A percentile compares a stretch with the other conserved stretches of the same genome.
phyloP scores from a whole-genome alignment of 2,797 vertebrate genomes.

The Urosaurus nigricauda region DNA sequence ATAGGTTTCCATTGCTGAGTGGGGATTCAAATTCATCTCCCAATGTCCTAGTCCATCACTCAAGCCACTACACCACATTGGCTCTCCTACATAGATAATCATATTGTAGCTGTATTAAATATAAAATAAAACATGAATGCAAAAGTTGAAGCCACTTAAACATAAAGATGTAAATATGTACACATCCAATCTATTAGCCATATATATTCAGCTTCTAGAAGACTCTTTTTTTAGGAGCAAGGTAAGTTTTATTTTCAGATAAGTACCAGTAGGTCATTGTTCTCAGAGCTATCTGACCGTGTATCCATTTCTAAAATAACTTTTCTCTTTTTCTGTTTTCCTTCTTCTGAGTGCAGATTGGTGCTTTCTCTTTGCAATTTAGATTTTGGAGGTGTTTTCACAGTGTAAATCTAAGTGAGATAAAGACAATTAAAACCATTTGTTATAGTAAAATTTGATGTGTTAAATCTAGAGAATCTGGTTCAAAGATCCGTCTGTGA shows the following conservation, averaged over 20 bases:
- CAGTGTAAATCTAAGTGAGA: conserved; percentile 84
- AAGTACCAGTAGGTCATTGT: conserved; percentile 87
- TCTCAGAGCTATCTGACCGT: conserved; percentile 92
- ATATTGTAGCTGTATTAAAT: not conserved
- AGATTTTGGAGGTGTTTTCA: conserved; percentile 86
- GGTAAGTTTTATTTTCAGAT: conserved; percentile 6
- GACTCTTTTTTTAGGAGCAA: not conserved
- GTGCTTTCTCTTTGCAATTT: conserved; percentile 71
- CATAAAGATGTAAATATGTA: not conserved
- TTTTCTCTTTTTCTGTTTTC: conserved; percentile 80
- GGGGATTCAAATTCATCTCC: no score
- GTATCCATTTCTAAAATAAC: conserved; percentile 84
- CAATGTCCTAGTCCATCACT: no score
- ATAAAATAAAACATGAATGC: not conserved
- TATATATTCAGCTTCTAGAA: not conserved
- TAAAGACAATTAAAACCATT: conserved; percentile 42
- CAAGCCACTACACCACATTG: no score
- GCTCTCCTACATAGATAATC: no score
- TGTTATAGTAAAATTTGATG: not conserved
- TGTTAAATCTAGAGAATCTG: not conserved
- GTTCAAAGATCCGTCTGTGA: not conserved
- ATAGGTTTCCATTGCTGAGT: no score
- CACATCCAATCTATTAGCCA: not conserved
- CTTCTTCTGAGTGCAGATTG: conserved; percentile 59
- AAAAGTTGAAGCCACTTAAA: not conserved